Base-by-base conservation (phyloP, 2,797 vertebrate genomes). In the Rousettus madagascariensis region DNA sequence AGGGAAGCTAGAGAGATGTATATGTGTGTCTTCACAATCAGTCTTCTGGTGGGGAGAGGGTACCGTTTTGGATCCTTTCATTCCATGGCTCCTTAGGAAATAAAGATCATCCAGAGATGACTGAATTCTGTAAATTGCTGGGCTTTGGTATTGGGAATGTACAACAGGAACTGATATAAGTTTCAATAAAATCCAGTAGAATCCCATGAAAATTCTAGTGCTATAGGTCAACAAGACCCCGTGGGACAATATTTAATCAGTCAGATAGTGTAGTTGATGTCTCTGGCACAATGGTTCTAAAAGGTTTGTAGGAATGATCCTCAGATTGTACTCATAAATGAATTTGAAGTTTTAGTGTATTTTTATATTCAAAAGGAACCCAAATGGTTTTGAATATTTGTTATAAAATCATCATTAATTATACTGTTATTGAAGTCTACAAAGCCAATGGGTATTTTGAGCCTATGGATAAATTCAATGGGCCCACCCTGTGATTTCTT, bases 391-490 rank as follows among this genome's bases (percentile, higher is more conserved):
- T 92, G 26, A 66, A 83, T 63, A 75, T 92, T 10, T 91, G 17
- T 71, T 77, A 33, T 82, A 77, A 86, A 75, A 51, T 86, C 20
- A 86, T 78, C 46, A 80, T 41, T 85, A 89, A 53, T 82, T 91
- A 53, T 38, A 75, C 16, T 65, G 3, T 51, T 49, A 94, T 16
- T 53, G 66, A 95, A 38, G 69, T 65, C 49, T 84, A 71, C 57
- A 95, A 33, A 84, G 24, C 36, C 28, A 90, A 12, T 59, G 65
- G 53, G 19, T 46, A 84, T 84, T 96, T 90, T 86, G 33, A 94
- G 19, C 5, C 38, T 75, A 69, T 79, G 59, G n/a, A 53, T 74
- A 97, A 92, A 86, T 68, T 13, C 41, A 91, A 0, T 80, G 72
- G 30, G 2, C 2, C 38, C 33, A 90, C 19, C 12, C 28, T 65